Conservation (phyloP, 2,113 vertebrate genomes). For the Perca fluviatilis region DNA sequence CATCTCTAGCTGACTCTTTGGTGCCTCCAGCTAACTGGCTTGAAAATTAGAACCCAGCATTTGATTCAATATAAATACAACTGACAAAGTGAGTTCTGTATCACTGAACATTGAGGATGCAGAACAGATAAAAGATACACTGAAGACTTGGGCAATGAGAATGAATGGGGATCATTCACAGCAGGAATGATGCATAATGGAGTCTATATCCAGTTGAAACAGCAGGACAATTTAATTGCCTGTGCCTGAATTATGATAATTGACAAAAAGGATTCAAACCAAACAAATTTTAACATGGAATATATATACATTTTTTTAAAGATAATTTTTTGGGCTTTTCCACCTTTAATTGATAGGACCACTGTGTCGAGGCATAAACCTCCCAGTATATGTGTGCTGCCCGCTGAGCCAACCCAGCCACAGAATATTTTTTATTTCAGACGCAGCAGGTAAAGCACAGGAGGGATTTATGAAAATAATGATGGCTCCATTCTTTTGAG, state of each 20-base stretch:
- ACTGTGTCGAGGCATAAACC: too few relatives aligned
- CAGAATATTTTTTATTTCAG: not conserved
- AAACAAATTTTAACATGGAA: not conserved
- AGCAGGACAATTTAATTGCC: not conserved
- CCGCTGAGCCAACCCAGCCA: too few relatives aligned
- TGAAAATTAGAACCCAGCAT: constrained; percentile 8
- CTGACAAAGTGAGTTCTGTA: constrained; percentile 11
- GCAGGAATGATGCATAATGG: constrained; percentile 10
- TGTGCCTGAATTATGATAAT: constrained; percentile 6
- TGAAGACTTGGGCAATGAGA: not conserved
- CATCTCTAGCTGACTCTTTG: not conserved
- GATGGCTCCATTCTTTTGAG: not conserved
- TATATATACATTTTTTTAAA: too few relatives aligned
- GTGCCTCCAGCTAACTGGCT: constrained; percentile 32
- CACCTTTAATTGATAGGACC: too few relatives aligned
- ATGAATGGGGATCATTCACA: constrained; percentile 21
- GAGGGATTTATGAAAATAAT: not conserved
- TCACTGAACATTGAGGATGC: constrained; percentile 16
- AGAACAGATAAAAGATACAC: constrained; percentile 21
- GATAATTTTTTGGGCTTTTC: too few relatives aligned
- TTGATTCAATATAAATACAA: constrained; percentile 17
- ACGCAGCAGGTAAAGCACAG: not conserved
- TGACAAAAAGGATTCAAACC: not conserved
- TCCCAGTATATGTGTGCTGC: too few relatives aligned
- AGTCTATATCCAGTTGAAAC: not conserved